Conservation (phyloP, 35 echinoderm and acorn worm genomes). For the Heliocidaris erythrogramma region DNA sequence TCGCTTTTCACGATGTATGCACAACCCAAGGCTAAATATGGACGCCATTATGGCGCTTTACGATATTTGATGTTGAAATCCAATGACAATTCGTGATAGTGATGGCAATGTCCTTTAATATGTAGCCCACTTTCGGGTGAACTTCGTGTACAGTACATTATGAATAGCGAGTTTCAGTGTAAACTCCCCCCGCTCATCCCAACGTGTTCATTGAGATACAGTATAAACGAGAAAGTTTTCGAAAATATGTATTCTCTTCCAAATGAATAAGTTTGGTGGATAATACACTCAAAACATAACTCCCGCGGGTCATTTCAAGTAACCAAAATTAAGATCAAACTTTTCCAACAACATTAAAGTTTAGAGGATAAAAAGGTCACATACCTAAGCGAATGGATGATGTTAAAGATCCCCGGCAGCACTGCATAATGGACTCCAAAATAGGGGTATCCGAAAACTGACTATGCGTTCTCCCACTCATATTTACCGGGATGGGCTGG, state of each 20-base stretch:
- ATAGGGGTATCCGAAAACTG: not conserved
- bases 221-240: not conserved
- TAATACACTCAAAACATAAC: not conserved
- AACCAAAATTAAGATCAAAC: not conserved
- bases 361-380: not conserved
- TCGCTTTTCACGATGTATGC: conserved; percentile 4
- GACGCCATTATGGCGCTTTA: conserved; percentile 40
- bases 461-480: not conserved
- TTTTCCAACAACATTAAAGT: not conserved
- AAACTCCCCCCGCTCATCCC: not conserved
- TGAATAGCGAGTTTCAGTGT: not conserved
- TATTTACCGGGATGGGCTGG: not conserved
- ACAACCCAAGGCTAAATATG: conserved; percentile 42
- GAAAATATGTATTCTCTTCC: not conserved
- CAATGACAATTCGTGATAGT: not conserved
- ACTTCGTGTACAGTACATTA: too few relatives aligned
- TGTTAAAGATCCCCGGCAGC: conserved; percentile 39
- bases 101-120: too few relatives aligned
- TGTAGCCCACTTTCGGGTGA: too few relatives aligned
- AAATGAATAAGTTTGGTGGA: not conserved
- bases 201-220: not conserved
- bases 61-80: not conserved
- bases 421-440: conserved; percentile 36
- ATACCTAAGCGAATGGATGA: conserved; percentile 30
- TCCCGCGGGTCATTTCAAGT: not conserved